Evolutionary conservation across 2,113 vertebrate genomes (phyloP), one percentile per base, ranked within the genome.

Genomic region (Centrocercus urophasianus): DNA sequence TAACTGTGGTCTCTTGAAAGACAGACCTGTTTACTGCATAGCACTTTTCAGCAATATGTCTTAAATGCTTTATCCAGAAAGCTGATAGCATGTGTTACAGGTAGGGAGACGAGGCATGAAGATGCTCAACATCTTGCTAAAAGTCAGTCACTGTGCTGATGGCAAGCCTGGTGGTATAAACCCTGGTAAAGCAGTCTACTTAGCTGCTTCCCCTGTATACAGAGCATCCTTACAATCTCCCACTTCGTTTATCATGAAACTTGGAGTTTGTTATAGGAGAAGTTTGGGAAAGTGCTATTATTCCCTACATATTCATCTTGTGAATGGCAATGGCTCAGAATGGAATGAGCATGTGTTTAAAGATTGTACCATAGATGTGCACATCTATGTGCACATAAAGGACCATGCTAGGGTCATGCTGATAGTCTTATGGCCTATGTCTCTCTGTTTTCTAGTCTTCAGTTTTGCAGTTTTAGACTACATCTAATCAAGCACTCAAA

Each of bases 351-450:
- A 10, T 3, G 9, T 21, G 2, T 64, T 48, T 64, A 60, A 70
- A 81, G 22, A 24, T 14, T 47, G 30, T 77, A 19, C n/a, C 57
- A 21, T 52, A 21, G 28, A 40, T 38, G 38, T 22, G 20, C 67
- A 42, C 7, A 2, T 27, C 42, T 43, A 43, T 16, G 42, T 38
- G 38, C 38, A 5, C 4, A 3, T 27, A 42, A 70, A 66, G 36
- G 60, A 63, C 12, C 14, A 16, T 28, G 12, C 19, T 25, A 36
- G 38, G 18, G 20, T 43, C 52, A 1, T 0, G 0, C 24, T 47
- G 47, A 4, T 32, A 52, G 1, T 40, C 48, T 73, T 48, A 36
- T 18, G 32, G 25, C 28, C 61, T 67, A 8, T 57, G 42, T 13
- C 21, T 69, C 72, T 8, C 6, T 2, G 1, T 12, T 71, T 83